Evolutionary conservation across 2,113 vertebrate species (phyloP).

Genomic region (Dicerorhinus sumatrensis): DNA sequence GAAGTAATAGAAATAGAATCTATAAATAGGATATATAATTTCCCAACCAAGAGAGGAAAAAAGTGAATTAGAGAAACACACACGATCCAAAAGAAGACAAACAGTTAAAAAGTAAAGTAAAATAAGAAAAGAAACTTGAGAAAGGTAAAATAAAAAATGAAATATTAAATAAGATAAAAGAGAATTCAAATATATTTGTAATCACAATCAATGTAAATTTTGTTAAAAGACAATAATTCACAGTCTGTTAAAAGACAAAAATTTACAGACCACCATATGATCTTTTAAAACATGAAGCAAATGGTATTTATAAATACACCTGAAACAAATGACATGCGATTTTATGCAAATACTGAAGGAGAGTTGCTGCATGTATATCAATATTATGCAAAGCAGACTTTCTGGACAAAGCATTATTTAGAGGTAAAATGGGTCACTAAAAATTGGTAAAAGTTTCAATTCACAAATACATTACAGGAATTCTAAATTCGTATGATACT

Average conservation of each 20-base stretch:
- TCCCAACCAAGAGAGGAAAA: not conserved
- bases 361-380: not conserved
- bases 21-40: not conserved
- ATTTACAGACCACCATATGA: not conserved
- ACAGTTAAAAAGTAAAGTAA: not conserved
- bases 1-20: not conserved
- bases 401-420: not conserved
- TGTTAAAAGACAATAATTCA: not conserved
- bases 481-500: not conserved
- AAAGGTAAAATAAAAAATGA: not conserved
- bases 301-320: not conserved
- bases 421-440: conserved; percentile 3
- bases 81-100: not conserved
- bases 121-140: not conserved
- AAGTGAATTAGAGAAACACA: not conserved
- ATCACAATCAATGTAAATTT: not conserved
- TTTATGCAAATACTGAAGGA: conserved; percentile 8
- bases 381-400: not conserved
- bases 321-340: not conserved
- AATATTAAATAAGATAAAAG: not conserved
- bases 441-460: not conserved
- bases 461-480: not conserved
- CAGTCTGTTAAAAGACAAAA: not conserved
- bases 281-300: not conserved
- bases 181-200: not conserved